Base-by-base conservation (phyloP, 2,797 vertebrate genomes). In the Poliocrania exsul region DNA sequence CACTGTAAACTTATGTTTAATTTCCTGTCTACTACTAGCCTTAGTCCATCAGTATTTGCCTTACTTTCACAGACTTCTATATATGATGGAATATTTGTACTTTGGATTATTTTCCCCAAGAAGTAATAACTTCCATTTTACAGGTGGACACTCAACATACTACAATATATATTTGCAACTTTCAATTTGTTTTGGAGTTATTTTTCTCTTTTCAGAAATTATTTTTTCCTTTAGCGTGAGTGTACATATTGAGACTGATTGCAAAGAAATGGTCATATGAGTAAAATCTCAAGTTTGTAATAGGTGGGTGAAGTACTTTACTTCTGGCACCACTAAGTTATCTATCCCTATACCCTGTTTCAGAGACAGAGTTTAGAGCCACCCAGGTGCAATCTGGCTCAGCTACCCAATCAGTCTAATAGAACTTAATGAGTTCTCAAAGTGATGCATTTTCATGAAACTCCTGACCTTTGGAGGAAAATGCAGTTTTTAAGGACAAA, bases 1-100 rank as follows among this genome's bases (percentile, higher is more conserved):
- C n/a, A 70, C 78, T 75, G 70, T 92, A 94, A 97, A 92, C 79
- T 88, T 87, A 86, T 7, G 54, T 92, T 95, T 96, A 75, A 95
- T 96, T 95, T 97, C 94, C 89, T 96, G 89, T 56, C 77, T 83
- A 75, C 72, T 92, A 83, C 82, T 82, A 86, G 29, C 86, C 18
- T 87, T 87, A 91, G 82, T 56, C 25, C 16, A 70, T 56, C 70
- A 92, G 40, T 72, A 79, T 46, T 84, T 28, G 56, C 19, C 35
- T 78, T 91, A 40, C 35, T 81, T 92, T 81, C 73, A 77, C 15
- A 81, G 38, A 31, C 23, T 65, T 86, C 35, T 57, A 42, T 54
- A 69, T 81, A 67, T 19, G 4, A 19, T 54, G 16, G 20, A 87
- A 71, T 82, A 91, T 78, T 58, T 90, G 18, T 82, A 42, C 42